Evolutionary conservation across 2,888 invertebrate genomes (phyloP).

Genomic region (Lasioglossum oenotherae): DNA sequence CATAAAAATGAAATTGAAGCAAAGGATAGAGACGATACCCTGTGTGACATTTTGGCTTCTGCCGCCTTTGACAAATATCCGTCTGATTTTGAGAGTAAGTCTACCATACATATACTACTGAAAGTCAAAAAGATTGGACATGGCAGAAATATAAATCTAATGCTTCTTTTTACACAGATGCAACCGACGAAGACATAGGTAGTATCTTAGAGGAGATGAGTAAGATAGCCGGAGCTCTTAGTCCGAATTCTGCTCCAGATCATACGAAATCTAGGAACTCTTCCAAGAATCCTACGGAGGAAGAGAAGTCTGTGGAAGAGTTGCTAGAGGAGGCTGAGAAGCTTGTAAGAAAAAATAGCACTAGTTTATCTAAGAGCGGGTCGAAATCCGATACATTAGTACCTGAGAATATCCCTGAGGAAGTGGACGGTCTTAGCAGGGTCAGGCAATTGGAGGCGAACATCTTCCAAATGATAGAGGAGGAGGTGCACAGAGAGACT

Average conservation of each 20-base stretch:
- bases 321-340: conserved; percentile 81
- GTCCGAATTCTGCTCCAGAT: conserved; percentile 77
- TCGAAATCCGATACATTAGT: conserved; percentile 77
- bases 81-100: conserved; percentile 82
- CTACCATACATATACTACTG: not conserved
- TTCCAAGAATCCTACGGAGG: conserved; percentile 76
- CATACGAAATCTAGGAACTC: conserved; percentile 73
- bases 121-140: not conserved
- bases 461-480: conserved; percentile 81
- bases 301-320: conserved; percentile 81
- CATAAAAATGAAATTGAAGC: conserved; percentile 72
- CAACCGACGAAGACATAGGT: conserved; percentile 82
- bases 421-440: conserved; percentile 62
- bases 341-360: conserved; percentile 78
- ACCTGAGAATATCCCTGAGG: conserved; percentile 70
- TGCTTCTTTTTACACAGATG: conserved; percentile 74
- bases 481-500: conserved; percentile 78
- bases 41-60: conserved; percentile 80
- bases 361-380: conserved; percentile 76
- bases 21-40: conserved; percentile 79
- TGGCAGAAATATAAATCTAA: not conserved
- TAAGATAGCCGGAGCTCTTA: conserved; percentile 79
- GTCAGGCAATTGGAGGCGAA: conserved; percentile 78
- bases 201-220: conserved; percentile 83
- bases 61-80: conserved; percentile 80